Conservation (phyloP, 2,888 invertebrate species). For the Drosophila picticornis region DNA sequence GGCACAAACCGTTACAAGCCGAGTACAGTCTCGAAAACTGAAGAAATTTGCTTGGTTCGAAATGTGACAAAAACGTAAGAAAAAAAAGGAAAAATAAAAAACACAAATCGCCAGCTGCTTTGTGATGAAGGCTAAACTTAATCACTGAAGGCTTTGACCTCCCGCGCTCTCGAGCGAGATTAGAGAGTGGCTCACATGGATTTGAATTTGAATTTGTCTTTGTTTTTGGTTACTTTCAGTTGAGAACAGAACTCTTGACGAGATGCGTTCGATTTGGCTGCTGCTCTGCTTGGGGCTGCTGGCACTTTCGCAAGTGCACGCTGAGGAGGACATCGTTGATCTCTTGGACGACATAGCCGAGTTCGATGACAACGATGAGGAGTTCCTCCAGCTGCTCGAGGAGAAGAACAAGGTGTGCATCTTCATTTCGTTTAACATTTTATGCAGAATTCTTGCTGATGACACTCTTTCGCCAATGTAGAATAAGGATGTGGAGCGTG, state of each 20-base stretch:
- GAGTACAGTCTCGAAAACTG: conserved; percentile 49
- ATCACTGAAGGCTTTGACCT: conserved; percentile 24
- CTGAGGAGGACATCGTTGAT: conserved; percentile 55
- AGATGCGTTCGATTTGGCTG: conserved; percentile 70
- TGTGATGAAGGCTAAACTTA: conserved; percentile 24
- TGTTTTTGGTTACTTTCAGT: conserved; percentile 16
- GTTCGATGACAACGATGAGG: conserved; percentile 82
- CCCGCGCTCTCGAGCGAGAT: conserved; percentile 9
- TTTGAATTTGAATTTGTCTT: not conserved
- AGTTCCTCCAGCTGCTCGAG: conserved; percentile 80
- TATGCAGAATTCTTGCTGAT: not conserved
- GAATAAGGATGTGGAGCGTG: conserved; percentile 82
- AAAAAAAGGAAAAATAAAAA: not conserved
- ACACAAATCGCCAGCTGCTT: not conserved
- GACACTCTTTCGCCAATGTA: conserved; percentile 24
- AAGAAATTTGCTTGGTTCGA: not conserved
- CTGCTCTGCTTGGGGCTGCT: conserved; percentile 74
- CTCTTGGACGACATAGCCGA: conserved; percentile 68
- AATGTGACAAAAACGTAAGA: not conserved
- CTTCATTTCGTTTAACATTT: not conserved
- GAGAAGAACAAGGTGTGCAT: conserved; percentile 78
- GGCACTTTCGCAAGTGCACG: conserved; percentile 65
- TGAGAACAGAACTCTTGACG: conserved; percentile 7
- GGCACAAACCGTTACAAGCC: conserved; percentile 29
- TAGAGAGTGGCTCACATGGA: conserved; percentile 6